Evolutionary conservation across 1,140 invertebrate genomes (phyloP).

Genomic region (Vollenhovia emeryi): DNA sequence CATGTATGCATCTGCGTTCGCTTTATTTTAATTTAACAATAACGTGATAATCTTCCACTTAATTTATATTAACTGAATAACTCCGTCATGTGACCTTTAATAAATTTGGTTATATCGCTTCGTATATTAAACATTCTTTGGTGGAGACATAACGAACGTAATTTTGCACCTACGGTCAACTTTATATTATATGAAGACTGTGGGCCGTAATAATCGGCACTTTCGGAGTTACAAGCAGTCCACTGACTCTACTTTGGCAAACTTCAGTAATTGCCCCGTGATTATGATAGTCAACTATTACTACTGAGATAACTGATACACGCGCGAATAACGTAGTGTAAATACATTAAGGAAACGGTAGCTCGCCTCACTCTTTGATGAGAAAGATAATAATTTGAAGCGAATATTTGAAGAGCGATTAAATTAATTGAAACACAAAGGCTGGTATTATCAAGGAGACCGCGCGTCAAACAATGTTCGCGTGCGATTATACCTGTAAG

Average conservation of each 20-base stretch:
- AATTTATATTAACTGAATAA: background rate
- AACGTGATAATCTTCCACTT: background rate
- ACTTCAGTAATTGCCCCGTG: conserved; percentile 28
- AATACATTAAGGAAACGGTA: conserved; percentile 10
- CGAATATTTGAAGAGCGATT: background rate
- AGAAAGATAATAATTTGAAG: background rate
- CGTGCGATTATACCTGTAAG: background rate
- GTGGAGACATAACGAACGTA: background rate
- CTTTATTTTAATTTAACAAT: background rate
- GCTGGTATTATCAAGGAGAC: background rate
- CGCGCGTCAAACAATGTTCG: background rate
- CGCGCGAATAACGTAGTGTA: background rate
- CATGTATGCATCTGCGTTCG: background rate
- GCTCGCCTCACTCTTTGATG: background rate
- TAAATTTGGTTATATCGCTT: background rate
- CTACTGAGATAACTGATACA: background rate
- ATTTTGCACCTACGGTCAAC: conserved; percentile 19
- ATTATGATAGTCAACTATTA: conserved; percentile 15
- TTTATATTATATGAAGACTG: conserved; percentile 39
- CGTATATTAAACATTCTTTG: background rate
- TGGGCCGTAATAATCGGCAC: conserved; percentile 30
- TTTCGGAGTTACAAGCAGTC: conserved; percentile 11
- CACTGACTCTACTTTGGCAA: conserved; percentile 15
- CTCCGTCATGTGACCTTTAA: background rate
- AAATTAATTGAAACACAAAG: background rate